These are phyloP conservation scores for Eurypyga helias DNA, from an alignment of 2,113 vertebrate genomes.

Conservation along the genomic window DNA sequence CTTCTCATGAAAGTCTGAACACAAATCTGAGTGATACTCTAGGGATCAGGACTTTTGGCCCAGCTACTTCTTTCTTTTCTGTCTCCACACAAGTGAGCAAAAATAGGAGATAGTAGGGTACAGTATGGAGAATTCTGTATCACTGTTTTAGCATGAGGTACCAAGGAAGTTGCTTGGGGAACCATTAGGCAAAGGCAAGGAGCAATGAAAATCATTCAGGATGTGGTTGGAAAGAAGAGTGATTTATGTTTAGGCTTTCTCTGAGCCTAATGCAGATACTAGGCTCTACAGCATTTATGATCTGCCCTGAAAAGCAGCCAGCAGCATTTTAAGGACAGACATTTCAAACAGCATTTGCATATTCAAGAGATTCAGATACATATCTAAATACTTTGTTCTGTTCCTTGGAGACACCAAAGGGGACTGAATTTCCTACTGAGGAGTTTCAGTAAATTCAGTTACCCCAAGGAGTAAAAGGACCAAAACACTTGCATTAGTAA, in stretches of 20 bases:
- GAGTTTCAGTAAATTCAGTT: neutral
- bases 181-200: neutral
- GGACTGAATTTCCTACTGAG: neutral
- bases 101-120: neutral
- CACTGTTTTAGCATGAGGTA: neutral
- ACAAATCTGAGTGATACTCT: neutral
- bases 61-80: neutral
- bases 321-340: neutral
- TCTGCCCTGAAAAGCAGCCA: neutral
- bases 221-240: neutral
- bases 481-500: neutral
- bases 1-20: neutral
- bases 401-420: neutral
- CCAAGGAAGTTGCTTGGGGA: neutral
- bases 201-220: neutral
- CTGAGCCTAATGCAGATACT: neutral
- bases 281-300: neutral
- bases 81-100: neutral
- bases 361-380: neutral
- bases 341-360: neutral
- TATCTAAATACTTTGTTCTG: neutral
- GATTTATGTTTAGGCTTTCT: neutral
- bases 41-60: neutral
- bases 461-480: neutral
- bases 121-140: neutral